Percentiles rank a stretch among this genome's conserved stretches.
Evolutionary conservation across 2,888 invertebrate genomes (phyloP).

Genomic region (Archaeoteleia sp.): DNA sequence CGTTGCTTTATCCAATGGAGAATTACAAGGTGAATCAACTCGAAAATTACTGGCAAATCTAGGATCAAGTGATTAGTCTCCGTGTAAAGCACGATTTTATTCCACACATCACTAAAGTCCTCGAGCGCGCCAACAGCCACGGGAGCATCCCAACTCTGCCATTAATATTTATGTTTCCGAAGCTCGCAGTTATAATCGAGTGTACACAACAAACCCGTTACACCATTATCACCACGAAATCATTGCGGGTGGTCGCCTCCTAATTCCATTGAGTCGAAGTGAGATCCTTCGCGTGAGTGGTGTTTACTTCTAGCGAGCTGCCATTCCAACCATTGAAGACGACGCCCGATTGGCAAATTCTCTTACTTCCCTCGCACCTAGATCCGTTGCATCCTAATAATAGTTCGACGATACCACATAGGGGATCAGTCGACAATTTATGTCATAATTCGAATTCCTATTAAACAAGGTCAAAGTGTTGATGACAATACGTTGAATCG

Average conservation of each 20-base stretch:
- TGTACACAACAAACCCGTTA: conserved; percentile 21
- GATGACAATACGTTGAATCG: too few relatives aligned
- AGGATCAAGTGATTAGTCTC: conserved; percentile 45
- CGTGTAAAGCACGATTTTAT: conserved; percentile 25
- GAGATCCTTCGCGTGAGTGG: conserved; percentile 4
- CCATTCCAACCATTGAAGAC: not conserved
- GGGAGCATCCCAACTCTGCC: conserved; percentile 21
- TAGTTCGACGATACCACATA: not conserved
- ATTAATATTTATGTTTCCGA: conserved; percentile 42
- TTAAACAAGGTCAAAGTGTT: too few relatives aligned
- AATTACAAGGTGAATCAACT: conserved; percentile 42
- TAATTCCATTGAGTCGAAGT: conserved; percentile 32
- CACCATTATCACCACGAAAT: conserved; percentile 32
- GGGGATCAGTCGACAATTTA: too few relatives aligned
- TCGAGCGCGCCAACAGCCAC: conserved; percentile 4
- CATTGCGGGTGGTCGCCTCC: conserved; percentile 16
- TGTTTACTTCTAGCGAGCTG: conserved; percentile 5
- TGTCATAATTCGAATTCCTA: too few relatives aligned
- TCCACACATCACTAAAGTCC: conserved; percentile 15
- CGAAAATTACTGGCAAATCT: conserved; percentile 48
- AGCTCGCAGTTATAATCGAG: conserved; percentile 24
- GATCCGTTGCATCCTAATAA: not conserved
- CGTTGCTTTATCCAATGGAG: conserved; percentile 14
- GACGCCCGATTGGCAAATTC: conserved; percentile 5
- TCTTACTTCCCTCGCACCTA: not conserved